Evolutionary conservation across 2,888 invertebrate species (phyloP), one percentile per base, ranked within the genome.

Genomic region (Ypsolopha scabrella): DNA sequence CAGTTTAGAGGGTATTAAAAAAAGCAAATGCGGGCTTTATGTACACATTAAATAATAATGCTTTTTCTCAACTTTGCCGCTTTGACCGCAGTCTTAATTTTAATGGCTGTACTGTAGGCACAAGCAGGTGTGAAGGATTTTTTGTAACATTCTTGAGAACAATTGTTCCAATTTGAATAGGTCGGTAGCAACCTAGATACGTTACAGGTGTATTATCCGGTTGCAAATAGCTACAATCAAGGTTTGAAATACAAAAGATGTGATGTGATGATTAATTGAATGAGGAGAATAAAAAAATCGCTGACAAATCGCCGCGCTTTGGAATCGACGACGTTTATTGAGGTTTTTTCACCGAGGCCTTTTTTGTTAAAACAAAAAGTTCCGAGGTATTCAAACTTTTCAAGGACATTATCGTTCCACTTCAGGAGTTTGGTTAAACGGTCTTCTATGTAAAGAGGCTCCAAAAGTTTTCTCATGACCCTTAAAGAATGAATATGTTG

Each of bases 281-380:
- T 74, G 58, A 13, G 34, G 9, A 11, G 9, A 37, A 9, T 35
- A 71, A 78, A 80, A 79, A 80, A 79, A 72, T 68, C 63, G 73
- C 75, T 77, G 75, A 80, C 76, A 79, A 81, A 78, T 74, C 70
- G 74, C 68, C 66, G 65, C 68, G 67, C 65, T 72, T 74, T 74
- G 72, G 67, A 60, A 64, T 61, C 61, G 24, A 33, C 35, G 34
- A 57, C 60, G 63, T 68, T 70, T 61, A 66, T 63, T 60, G 58
- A 63, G 65, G 68, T 73, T 77, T 77, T 75, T 72, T 70, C 64
- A 62, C 63, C n/a, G 35, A 7, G 11, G 46, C 10, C 6, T 74
- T 70, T 59, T 54, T 53, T 51, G 51, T 55, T 65, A 63, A 61
- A 65, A 78, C 75, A 77, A 80, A 75, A 72, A 73, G 60, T 61